Base-by-base conservation (phyloP, 2,888 invertebrate genomes). In the Rhaphigaster nebulosa region DNA sequence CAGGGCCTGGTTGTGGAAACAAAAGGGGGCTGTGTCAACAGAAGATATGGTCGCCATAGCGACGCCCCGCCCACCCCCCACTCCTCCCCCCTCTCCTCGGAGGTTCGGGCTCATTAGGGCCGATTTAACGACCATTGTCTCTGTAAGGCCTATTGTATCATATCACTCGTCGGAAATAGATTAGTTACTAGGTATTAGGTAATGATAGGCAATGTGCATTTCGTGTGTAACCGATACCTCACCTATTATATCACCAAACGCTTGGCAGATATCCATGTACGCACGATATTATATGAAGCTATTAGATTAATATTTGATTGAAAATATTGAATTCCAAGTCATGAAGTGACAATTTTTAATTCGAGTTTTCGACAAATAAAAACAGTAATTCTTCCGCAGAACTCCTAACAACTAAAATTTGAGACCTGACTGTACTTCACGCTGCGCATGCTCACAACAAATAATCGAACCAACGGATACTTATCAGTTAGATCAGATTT, bases 11-110 rank as follows among this genome's bases (percentile, higher is more conserved):
- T 54, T 88, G 87, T 88, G 91, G 92, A 92, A 92, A 92, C 92
- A 92, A 90, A 91, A 92, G 92, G 92, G 91, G 92, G 92, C 92
- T 92, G 92, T 92, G 92, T 92, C 92, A 92, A 92, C 92, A 92
- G 91, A 89, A 92, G 92, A 92, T 92, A 92, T 92, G 91, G 92
- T 92, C 89, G 84, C 91, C 92, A 92, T 91, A 91, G 92, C 60
- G 91, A 92, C 91, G 95, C 93, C 52, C 95, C 95, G 26, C 80
- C 56, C 80, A 41, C 34, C 52, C 90, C 90, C 88, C 90, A 88
- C 90, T 89, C 50, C 34, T 45, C 88, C 20, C 50, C 87, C 88
- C 41, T 50, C 90, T 8, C 70, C 34, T 38, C 41, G 84, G 87
- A 87, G 84, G 70, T 70, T 84, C 84, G 60, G 50, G 38, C 89